These are phyloP conservation scores for Stegana nigrithorax DNA, from an alignment of 2,888 invertebrate species.

Conservation along the genomic window DNA sequence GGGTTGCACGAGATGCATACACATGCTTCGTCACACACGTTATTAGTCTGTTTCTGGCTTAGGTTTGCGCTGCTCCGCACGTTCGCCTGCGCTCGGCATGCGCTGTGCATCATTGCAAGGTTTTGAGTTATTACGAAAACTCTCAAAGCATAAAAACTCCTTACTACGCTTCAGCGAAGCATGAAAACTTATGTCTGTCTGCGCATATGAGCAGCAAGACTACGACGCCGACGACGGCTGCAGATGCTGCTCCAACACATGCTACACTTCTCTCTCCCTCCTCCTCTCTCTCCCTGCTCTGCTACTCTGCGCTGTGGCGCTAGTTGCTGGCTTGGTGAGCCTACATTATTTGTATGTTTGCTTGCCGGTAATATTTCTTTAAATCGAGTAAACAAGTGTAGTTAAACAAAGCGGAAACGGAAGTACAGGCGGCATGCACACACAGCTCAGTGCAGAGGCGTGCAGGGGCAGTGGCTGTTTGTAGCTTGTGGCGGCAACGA, in stretches of 20 bases:
- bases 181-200: conserved; percentile 61
- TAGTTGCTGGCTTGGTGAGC: conserved; percentile 36
- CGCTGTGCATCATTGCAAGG: background rate
- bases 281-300: conserved; percentile 16
- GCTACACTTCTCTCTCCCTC: conserved; percentile 13
- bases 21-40: too few relatives aligned
- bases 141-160: conserved; percentile 58
- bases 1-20: too few relatives aligned
- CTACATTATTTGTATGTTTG: conserved; percentile 61
- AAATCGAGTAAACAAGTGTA: conserved; percentile 62
- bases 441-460: conserved; percentile 23
- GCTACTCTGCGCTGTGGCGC: conserved; percentile 8
- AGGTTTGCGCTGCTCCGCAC: background rate
- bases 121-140: conserved; percentile 51
- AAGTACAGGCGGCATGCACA: conserved; percentile 44
- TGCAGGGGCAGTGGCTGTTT: background rate
- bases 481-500: background rate
- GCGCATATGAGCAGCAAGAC: conserved; percentile 36
- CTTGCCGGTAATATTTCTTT: conserved; percentile 60
- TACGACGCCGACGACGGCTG: too few relatives aligned
- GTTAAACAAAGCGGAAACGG: conserved; percentile 61
- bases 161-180: conserved; percentile 53
- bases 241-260: too few relatives aligned
- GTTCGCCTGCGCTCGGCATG: background rate
- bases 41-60: conserved; percentile 4